Percentiles rank a stretch among this genome's conserved stretches.
These are phyloP conservation scores for Zygaena filipendulae DNA, from an alignment of 2,888 invertebrate species.

Conservation along the genomic window DNA sequence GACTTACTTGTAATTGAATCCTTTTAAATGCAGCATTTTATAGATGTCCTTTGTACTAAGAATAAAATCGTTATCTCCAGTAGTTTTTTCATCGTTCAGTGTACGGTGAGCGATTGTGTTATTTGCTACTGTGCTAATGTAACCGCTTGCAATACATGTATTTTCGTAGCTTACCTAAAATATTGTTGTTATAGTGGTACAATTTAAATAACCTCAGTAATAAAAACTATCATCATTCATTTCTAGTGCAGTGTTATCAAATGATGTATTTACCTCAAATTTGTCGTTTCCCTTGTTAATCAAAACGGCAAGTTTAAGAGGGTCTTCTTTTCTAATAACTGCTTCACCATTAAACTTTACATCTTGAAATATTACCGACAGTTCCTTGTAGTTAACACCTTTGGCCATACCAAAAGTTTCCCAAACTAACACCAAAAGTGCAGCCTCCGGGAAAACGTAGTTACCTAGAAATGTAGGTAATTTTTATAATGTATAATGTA, in stretches of 20 bases:
- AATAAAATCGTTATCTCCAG: not conserved
- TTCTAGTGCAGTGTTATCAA: no score
- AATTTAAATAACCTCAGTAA: no score
- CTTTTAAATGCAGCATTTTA: not conserved
- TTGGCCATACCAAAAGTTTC: conserved; percentile 52
- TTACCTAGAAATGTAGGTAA: conserved; percentile 39
- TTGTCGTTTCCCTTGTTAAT: conserved; percentile 11
- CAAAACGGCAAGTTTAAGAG: not conserved
- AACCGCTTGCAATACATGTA: not conserved
- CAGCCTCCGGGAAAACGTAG: conserved; percentile 76
- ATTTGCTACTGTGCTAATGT: not conserved
- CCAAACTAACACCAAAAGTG: conserved; percentile 56
- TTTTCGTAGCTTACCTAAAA: not conserved
- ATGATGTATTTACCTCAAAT: not conserved
- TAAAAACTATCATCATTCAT: no score
- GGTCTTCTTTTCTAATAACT: not conserved
- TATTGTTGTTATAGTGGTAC: no score
- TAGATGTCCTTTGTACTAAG: not conserved
- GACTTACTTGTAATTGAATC: not conserved
- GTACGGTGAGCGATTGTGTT: not conserved
- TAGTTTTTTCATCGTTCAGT: no score
- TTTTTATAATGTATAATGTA: not conserved
- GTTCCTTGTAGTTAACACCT: conserved; percentile 37
- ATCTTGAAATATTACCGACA: conserved; percentile 23
- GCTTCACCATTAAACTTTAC: not conserved